Evolutionary conservation across 2,797 vertebrate genomes (phyloP).

Genomic region (Chanos chanos): DNA sequence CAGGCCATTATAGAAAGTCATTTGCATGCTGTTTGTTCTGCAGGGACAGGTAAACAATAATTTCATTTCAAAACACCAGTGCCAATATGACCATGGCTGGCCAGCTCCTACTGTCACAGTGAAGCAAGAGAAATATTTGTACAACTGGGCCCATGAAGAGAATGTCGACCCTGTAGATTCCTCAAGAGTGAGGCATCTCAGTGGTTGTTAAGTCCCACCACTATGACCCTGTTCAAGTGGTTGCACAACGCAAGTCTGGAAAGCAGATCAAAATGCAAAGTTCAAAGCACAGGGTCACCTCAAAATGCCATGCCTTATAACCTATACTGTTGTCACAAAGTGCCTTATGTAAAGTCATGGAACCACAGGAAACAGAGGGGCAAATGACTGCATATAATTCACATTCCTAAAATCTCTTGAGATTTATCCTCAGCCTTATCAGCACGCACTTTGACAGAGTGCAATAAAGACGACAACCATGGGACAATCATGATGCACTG

Average conservation of each 20-base stretch:
- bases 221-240: slow-evolving; percentile 7
- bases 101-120: not conserved
- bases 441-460: no score
- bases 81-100: slow-evolving; percentile 20
- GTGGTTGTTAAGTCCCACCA: not conserved
- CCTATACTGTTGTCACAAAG: not conserved
- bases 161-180: slow-evolving; percentile 23
- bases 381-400: not conserved
- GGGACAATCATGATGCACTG: no score
- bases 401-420: no score
- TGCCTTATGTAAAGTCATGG: not conserved
- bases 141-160: slow-evolving; percentile 6
- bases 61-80: slow-evolving; percentile 45
- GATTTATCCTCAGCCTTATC: no score
- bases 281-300: not conserved
- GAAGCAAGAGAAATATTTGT: not conserved
- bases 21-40: slow-evolving; percentile 38
- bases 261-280: not conserved
- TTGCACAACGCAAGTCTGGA: not conserved
- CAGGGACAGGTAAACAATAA: slow-evolving; percentile 40
- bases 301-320: not conserved
- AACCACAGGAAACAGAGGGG: not conserved
- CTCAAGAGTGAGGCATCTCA: not conserved
- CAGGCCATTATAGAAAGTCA: slow-evolving; percentile 40
- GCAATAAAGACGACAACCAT: not conserved